phyloP scores from a whole-genome alignment of 2,797 vertebrate genomes.

The Melanotaenia nigrans region DNA sequence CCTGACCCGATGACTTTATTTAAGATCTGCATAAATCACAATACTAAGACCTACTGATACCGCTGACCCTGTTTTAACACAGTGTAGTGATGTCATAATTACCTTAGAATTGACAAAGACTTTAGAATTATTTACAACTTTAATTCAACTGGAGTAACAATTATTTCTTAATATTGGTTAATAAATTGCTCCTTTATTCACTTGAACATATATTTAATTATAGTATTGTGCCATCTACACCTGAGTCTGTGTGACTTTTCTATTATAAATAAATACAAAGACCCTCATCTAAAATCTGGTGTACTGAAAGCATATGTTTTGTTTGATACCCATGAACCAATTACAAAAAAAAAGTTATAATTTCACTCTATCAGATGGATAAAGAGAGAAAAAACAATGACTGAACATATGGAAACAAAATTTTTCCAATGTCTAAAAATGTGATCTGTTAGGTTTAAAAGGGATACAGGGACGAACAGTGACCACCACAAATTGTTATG shows the following conservation, averaged over 20 bases:
- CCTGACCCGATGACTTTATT: slow-evolving; percentile 29
- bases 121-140: slow-evolving; percentile 1
- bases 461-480: slow-evolving; percentile 17
- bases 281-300: slow-evolving; percentile 29
- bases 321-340: slow-evolving; percentile 32
- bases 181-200: background rate
- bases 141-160: background rate
- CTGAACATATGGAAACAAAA: slow-evolving; percentile 51
- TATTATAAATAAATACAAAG: slow-evolving; percentile 68
- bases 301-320: slow-evolving; percentile 40
- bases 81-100: slow-evolving; percentile 14
- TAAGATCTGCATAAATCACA: slow-evolving; percentile 37
- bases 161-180: background rate
- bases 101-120: slow-evolving; percentile 5
- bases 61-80: slow-evolving; percentile 18
- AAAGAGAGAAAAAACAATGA: background rate
- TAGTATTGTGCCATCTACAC: slow-evolving; percentile 3
- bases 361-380: slow-evolving; percentile 19
- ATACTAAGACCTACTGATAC: slow-evolving; percentile 6
- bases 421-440: slow-evolving; percentile 19
- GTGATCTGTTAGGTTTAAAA: slow-evolving; percentile 33
- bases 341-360: slow-evolving; percentile 15
- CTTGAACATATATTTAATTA: background rate
- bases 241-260: slow-evolving; percentile 24
- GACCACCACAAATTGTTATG: background rate